A percentile compares a stretch with the other conserved stretches of the same genome.
Evolutionary conservation across 1,140 invertebrate species (phyloP).

Genomic region (Antheraea pernyi): DNA sequence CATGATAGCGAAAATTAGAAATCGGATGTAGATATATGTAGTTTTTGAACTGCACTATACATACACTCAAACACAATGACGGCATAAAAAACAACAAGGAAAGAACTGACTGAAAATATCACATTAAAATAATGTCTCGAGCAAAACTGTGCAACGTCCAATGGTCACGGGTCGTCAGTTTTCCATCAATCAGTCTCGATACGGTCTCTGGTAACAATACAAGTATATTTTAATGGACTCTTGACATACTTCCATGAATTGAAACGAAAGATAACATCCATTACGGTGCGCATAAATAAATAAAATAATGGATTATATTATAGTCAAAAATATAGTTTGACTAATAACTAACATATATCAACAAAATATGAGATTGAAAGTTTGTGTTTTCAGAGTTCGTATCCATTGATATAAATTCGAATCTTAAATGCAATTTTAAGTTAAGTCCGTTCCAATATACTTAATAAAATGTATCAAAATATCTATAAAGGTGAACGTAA

Average conservation of each 20-base stretch:
- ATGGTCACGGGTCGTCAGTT: not conserved
- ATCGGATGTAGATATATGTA: no score
- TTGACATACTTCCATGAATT: not conserved
- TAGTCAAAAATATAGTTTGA: not conserved
- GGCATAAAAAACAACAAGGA: not conserved
- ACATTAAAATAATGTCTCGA: not conserved
- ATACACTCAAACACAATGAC: no score
- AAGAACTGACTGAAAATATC: not conserved
- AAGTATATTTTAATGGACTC: not conserved
- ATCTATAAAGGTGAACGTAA: no score
- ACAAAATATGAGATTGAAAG: not conserved
- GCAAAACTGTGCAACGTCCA: not conserved
- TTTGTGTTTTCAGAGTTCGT: no score
- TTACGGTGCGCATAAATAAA: constrained; percentile 2
- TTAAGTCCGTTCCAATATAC: no score
- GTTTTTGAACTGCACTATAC: no score
- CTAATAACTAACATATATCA: not conserved
- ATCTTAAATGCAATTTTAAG: no score
- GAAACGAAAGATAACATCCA: not conserved
- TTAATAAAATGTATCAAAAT: no score
- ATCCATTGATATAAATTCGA: no score
- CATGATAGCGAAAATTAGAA: no score
- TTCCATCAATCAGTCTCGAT: not conserved
- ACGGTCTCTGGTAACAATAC: not conserved
- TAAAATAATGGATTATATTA: not conserved